Base-by-base conservation (phyloP, 2,797 vertebrate species). In the Chromis chromis region DNA sequence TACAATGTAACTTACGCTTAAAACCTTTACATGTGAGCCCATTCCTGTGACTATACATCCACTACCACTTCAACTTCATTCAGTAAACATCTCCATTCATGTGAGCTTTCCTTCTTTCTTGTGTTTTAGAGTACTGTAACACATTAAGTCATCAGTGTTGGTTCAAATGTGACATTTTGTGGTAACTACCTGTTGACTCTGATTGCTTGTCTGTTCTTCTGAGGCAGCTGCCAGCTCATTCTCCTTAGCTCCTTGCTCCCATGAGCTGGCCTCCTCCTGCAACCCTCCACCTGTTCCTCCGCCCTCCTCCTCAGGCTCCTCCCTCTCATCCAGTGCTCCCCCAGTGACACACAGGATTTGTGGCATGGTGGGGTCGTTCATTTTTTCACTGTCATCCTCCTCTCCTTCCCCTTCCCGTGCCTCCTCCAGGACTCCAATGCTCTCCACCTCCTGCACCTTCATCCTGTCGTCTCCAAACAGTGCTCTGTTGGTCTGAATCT, bases 381-480 rank as follows among this genome's bases (percentile, higher is more conserved):
- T 90, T 59, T 58, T 64, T 12, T 93, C 84, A 6, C 75, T 78
- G 33, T 89, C 93, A 7, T 80, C 84, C 19, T 86, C 91, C 68
- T 66, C 86, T n/a, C 0, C 40, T 71, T 79, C 76, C 14, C 59
- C 93, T 0, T 85, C 92, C 9, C 84, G 87, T 0, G 87, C 91
- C 60, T 92, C 93, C 36, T 96, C 94, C 3, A 95, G 81, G 12
- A 95, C 95, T 0, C 94, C 91, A 1, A 95, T 94, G 6, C 94
- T 87, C 63, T 93, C 94, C 48, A 95, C 96, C 19, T 94, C 91
- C 39, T 94, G 94, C 52, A 94, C 93, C 70, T 94, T 89, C 17
- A 93, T 84, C 39, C 90, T 83, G 1, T 95, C 94, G 0, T 94
- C 94, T 1, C 16, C 71, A 3, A 92, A 91, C 19, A 87, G 10